Percentiles rank a stretch among this genome's conserved stretches.
These are phyloP conservation scores for Eupleurogrammus muticus DNA, from an alignment of 2,797 vertebrate species.

Conservation along the genomic window DNA sequence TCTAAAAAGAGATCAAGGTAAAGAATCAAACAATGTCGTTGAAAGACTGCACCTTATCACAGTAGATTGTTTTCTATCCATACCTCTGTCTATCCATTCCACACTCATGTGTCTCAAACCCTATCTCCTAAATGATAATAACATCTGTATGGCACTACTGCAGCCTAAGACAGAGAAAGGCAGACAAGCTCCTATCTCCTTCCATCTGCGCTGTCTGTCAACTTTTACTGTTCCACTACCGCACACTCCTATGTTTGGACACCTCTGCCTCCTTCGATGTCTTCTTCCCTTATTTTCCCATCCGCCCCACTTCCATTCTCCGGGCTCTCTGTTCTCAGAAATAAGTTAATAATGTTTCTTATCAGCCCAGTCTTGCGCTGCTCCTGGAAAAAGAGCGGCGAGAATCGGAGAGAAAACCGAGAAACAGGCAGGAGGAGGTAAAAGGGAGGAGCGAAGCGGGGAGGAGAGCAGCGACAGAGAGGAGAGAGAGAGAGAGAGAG, in stretches of 20 bases:
- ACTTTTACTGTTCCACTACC: constrained; percentile 46
- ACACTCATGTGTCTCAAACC: constrained; percentile 46
- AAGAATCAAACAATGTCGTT: not conserved
- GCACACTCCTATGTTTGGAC: constrained; percentile 42
- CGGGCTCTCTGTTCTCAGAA: constrained; percentile 63
- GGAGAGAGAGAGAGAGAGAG: constrained; percentile 3
- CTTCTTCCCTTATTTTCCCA: constrained; percentile 46
- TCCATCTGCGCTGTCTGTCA: constrained; percentile 39
- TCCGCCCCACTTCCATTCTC: constrained; percentile 49
- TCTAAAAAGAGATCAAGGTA: not conserved
- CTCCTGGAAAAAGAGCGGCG: constrained; percentile 54
- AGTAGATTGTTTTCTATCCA: constrained; percentile 7
- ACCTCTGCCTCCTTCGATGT: constrained; percentile 52
- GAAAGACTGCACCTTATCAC: constrained; percentile 7
- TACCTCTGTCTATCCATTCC: constrained; percentile 34
- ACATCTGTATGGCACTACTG: constrained; percentile 42
- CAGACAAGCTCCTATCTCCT: constrained; percentile 36
- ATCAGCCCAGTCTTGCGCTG: constrained; percentile 73
- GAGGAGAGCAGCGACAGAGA: not conserved
- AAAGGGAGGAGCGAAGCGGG: constrained; percentile 10
- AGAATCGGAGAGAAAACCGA: constrained; percentile 36
- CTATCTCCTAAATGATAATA: constrained; percentile 53
- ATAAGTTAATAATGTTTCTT: constrained; percentile 84
- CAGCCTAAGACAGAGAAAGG: constrained; percentile 44
- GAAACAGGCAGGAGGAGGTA: constrained; percentile 38